Evolutionary conservation across 2,888 invertebrate species (phyloP), one percentile per base, ranked within the genome.

Genomic region (Microctonus aethiopoides): DNA sequence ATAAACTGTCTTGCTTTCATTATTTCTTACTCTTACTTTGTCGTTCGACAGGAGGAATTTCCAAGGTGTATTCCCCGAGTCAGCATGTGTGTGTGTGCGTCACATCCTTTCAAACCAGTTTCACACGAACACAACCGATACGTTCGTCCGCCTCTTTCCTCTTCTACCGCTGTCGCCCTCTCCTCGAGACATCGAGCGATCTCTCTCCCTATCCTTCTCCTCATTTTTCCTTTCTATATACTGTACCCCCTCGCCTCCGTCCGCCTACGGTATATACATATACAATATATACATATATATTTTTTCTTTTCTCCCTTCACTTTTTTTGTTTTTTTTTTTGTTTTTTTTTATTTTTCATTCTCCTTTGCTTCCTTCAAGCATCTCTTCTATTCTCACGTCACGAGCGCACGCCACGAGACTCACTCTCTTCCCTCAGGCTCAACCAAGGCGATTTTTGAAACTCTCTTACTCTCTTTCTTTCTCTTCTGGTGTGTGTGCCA

Each of bases 51-150:
- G 74, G 72, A 77, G 78, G 80, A 81, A 82, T 81, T 81, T 80
- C 79, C 78, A 81, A 80, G 79, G 79, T 78, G 77, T 76, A 74
- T 72, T 68, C 70, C 68, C 66, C 66, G 72, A 76, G 76, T 74
- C 70, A 72, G 74, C 71, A n/a, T n/a, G n/a, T n/a, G n/a, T n/a
- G 69, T 76, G 76, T 75, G 77, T 78, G 77, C 78, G 81, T 81
- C 81, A 83, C 83, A 83, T 84, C 83, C 84, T 84, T 80, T 78
- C 77, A 84, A 84, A 84, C 84, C 83, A 81, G 83, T 84, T 84
- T 83, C 80, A 81, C 82, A 81, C 78, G 80, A 79, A 83, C 79
- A 77, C 77, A 78, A 79, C 77, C 68, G 79, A 80, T 81, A 79
- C 78, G 77, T 78, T 79, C 72, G 79, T 80, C 76, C 52, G 3